These are phyloP conservation scores for Protophormia terraenovae DNA, from an alignment of 2,888 invertebrate species.

Conservation along the genomic window DNA sequence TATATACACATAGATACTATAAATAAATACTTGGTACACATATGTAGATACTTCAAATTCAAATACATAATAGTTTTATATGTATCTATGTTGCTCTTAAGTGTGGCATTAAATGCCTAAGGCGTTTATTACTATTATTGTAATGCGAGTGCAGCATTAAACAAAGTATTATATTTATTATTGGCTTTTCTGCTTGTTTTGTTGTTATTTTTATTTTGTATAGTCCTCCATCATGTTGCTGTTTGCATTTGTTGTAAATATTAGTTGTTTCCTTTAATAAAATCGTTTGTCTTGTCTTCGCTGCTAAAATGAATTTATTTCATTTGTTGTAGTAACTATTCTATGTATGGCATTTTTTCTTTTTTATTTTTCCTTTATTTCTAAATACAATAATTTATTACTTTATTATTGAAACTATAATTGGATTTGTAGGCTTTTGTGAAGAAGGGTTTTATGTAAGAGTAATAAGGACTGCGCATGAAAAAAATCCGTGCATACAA, in stretches of 20 bases:
- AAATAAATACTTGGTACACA: neutral
- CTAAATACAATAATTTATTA: conserved; percentile 50
- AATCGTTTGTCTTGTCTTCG: conserved; percentile 39
- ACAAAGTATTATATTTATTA: neutral
- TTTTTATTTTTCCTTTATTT: neutral
- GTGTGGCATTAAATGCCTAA: neutral
- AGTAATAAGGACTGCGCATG: neutral
- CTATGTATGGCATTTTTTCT: neutral
- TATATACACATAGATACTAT: neutral
- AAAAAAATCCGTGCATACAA: neutral
- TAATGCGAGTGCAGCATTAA: neutral
- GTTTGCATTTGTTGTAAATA: neutral
- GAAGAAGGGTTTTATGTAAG: neutral
- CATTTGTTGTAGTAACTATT: neutral
- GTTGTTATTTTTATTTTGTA: neutral
- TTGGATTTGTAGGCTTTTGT: conserved; percentile 54
- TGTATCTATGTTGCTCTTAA: neutral
- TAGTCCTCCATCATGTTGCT: neutral
- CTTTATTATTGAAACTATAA: conserved; percentile 57
- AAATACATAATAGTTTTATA: neutral
- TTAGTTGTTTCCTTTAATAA: conserved; percentile 58
- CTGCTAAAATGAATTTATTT: conserved; percentile 20
- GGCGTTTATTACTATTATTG: conserved; percentile 10
- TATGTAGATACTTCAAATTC: neutral
- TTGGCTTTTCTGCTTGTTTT: neutral